phyloP scores from a whole-genome alignment of 2,888 invertebrate genomes.

The Erebia epiphron region DNA sequence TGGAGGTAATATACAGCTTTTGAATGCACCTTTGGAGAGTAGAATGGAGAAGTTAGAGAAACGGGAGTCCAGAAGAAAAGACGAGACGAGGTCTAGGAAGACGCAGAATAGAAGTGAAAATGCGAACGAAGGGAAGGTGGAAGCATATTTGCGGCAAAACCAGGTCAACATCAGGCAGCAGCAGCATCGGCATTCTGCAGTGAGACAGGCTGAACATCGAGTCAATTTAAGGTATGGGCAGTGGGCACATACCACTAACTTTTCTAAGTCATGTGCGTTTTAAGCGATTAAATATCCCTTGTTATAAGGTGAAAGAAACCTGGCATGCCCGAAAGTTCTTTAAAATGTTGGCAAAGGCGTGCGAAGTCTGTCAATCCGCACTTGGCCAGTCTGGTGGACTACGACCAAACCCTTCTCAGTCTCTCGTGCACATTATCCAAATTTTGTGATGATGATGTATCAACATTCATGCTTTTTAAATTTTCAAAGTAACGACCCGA shows the following conservation, averaged over 20 bases:
- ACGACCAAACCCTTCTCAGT: not conserved
- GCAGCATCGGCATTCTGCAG: conserved; percentile 74
- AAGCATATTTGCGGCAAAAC: conserved; percentile 76
- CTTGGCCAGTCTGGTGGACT: not conserved
- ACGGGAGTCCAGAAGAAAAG: conserved; percentile 54
- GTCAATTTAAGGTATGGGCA: conserved; percentile 70
- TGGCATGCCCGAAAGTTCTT: not conserved
- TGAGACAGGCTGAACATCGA: conserved; percentile 76
- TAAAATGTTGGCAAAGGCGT: not conserved
- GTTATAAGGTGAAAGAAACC: not conserved
- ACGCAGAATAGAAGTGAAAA: conserved; percentile 51
- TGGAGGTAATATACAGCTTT: conserved; percentile 70
- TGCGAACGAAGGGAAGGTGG: conserved; percentile 71
- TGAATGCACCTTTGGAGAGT: conserved; percentile 55
- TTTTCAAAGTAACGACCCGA: not conserved
- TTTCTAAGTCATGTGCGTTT: too few species aligned
- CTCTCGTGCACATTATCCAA: too few species aligned
- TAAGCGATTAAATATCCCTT: not conserved
- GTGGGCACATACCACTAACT: too few species aligned
- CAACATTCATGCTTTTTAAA: not conserved
- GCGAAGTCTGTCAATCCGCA: not conserved
- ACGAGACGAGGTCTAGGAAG: conserved; percentile 56
- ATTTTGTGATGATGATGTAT: not conserved
- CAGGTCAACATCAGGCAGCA: conserved; percentile 77
- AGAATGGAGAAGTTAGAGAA: conserved; percentile 59